phyloP scores from a whole-genome alignment of 2,113 vertebrate genomes.

The Peromyscus leucopus region DNA sequence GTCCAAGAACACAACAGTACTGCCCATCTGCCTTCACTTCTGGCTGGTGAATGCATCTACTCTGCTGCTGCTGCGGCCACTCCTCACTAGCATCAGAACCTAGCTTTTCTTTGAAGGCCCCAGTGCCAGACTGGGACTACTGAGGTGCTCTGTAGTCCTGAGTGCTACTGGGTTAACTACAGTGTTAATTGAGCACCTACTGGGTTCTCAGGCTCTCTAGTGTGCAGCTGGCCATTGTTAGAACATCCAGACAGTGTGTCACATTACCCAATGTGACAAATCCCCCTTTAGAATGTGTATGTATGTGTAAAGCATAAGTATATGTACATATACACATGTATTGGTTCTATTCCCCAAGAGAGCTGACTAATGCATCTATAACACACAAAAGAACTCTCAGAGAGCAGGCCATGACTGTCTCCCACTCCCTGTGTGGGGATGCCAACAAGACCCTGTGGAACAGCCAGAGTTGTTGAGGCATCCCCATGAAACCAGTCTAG shows the following conservation, averaged over 20 bases:
- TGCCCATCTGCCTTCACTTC: not conserved
- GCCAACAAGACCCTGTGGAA: not conserved
- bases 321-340: not conserved
- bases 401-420: not conserved
- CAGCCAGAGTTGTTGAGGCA: not conserved
- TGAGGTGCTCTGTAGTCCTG: not conserved
- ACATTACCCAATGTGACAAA: not conserved
- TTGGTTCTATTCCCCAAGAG: not conserved
- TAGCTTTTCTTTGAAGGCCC: not conserved
- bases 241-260: not conserved
- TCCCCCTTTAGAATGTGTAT: not conserved
- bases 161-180: not conserved
- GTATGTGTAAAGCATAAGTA: not conserved
- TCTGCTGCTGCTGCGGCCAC: not conserved
- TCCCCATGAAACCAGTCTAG: not conserved
- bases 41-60: not conserved
- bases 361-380: not conserved
- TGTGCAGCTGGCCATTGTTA: not conserved
- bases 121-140: not conserved
- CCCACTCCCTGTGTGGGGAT: not conserved
- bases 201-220: not conserved
- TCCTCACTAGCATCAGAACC: not conserved
- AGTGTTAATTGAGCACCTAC: not conserved
- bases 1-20: not conserved
- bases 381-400: not conserved